These are phyloP conservation scores for Euproctis similis DNA, from an alignment of 2,888 invertebrate species.

Conservation along the genomic window DNA sequence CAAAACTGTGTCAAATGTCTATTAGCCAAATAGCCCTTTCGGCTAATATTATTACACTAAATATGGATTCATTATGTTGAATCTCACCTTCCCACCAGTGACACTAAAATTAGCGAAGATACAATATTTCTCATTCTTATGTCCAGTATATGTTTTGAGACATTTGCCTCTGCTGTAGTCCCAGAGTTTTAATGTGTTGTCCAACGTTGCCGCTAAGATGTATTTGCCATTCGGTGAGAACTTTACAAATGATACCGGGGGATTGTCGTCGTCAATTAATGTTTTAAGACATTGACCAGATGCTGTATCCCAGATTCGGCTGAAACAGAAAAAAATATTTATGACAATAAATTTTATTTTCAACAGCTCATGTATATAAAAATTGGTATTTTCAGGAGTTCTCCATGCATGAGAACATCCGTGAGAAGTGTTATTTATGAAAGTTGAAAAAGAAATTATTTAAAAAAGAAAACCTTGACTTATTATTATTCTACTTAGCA, in stretches of 20 bases:
- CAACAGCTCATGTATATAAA: too few relatives aligned
- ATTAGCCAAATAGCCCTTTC: too few relatives aligned
- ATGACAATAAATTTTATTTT: too few relatives aligned
- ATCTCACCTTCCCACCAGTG: conserved; percentile 96
- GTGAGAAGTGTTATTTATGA: too few relatives aligned
- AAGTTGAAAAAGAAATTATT: too few relatives aligned
- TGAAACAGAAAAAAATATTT: conserved; percentile 50
- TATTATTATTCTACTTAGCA: too few relatives aligned
- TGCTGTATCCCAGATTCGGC: conserved; percentile 99
- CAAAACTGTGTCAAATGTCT: too few relatives aligned
- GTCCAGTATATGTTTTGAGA: conserved; percentile 97
- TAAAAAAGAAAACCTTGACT: too few relatives aligned
- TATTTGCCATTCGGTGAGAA: conserved; percentile 99
- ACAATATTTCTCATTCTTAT: conserved; percentile 99
- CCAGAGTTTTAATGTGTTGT: conserved; percentile 99
- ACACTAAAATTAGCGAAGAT: conserved; percentile 99
- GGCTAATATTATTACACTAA: too few relatives aligned
- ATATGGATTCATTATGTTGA: too few relatives aligned
- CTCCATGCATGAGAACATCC: too few relatives aligned
- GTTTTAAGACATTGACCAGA: conserved; percentile 99
- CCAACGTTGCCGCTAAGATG: conserved; percentile 97
- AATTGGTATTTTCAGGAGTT: too few relatives aligned
- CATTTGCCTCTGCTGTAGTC: conserved; percentile 99
- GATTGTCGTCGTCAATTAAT: conserved; percentile 99
- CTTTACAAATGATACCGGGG: conserved; percentile 99